These are phyloP conservation scores for Smithornis capensis DNA, from an alignment of 2,113 vertebrate genomes.

Conservation along the genomic window DNA sequence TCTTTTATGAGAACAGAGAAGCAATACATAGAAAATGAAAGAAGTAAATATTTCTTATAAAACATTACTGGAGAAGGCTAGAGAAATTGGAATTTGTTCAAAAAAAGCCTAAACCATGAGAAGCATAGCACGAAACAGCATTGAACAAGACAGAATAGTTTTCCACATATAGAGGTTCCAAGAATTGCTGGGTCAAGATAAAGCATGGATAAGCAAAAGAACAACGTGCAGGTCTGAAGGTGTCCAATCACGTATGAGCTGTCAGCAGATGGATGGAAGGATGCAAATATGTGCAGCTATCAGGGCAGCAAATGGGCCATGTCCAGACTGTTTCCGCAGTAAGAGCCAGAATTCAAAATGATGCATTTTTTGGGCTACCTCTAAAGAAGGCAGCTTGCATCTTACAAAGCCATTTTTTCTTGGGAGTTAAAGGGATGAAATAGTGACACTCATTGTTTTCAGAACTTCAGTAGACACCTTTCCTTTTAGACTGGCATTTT, in stretches of 20 bases:
- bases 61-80: not conserved
- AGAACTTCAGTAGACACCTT: not conserved
- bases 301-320: not conserved
- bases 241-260: not conserved
- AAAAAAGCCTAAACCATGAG: not conserved
- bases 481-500: not conserved
- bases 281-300: not conserved
- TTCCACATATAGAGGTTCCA: not conserved
- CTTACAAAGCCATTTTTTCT: not conserved
- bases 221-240: not conserved
- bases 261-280: not conserved
- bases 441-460: not conserved
- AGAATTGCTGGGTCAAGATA: not conserved
- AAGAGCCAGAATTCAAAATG: not conserved
- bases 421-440: not conserved
- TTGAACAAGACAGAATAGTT: not conserved
- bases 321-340: not conserved
- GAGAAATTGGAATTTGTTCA: not conserved
- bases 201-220: not conserved
- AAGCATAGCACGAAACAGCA: not conserved
- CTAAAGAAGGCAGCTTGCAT: not conserved
- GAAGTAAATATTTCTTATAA: not conserved
- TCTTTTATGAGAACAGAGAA: not conserved
- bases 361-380: not conserved
- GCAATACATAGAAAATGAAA: not conserved